A percentile compares a stretch with the other conserved stretches of the same genome.
Evolutionary conservation across 2,797 vertebrate species (phyloP).

Genomic region (Pseudotriccus pelzelni): DNA sequence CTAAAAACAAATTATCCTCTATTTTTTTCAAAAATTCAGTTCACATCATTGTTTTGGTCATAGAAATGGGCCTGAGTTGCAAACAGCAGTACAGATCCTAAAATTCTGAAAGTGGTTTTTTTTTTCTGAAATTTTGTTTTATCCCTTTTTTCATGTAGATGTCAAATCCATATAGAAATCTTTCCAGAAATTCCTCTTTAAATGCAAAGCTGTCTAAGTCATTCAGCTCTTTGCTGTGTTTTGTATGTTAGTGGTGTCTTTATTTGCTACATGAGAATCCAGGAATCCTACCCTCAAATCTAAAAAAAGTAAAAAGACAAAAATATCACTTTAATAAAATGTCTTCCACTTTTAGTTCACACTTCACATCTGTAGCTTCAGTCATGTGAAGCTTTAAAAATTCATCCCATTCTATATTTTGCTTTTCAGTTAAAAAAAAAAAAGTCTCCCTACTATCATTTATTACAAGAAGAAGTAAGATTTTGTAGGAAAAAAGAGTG

Average conservation of each 20-base stretch:
- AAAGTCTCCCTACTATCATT: neutral
- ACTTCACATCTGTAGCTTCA: neutral
- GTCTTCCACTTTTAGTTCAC: neutral
- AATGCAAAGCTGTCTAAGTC: neutral
- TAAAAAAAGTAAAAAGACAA: neutral
- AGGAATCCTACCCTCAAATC: neutral
- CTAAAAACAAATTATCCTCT: neutral
- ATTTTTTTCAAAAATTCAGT: neutral
- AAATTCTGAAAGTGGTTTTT: neutral
- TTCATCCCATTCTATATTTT: neutral
- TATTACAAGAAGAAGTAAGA: neutral
- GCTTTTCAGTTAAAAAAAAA: neutral
- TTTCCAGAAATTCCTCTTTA: neutral
- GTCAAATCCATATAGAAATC: neutral
- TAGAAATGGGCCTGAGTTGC: neutral
- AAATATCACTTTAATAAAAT: neutral
- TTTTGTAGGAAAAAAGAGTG: accelerated
- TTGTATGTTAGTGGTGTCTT: neutral
- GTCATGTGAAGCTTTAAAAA: neutral
- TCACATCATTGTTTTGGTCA: neutral
- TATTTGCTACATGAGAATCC: neutral
- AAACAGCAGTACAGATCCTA: neutral
- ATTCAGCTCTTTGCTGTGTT: neutral
- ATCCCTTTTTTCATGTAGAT: neutral
- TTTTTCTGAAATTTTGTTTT: neutral